A percentile compares a stretch with the other conserved stretches of the same genome.
Conservation (phyloP, 2,113 vertebrate genomes). For the Capreolus pygargus region DNA sequence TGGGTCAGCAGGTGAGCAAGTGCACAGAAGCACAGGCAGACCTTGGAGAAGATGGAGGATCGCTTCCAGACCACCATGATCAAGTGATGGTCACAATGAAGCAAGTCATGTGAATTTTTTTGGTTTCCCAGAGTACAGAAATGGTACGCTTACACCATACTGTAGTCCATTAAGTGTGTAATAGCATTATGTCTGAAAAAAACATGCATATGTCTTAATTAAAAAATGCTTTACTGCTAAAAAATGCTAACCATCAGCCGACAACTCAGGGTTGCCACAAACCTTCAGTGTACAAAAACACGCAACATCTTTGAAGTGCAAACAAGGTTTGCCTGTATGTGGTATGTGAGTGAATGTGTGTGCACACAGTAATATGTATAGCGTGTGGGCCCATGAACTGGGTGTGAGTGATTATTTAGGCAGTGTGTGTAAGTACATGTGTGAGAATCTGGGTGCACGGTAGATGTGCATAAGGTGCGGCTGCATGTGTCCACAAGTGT, state of each 20-base stretch:
- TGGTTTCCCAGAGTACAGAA: background rate
- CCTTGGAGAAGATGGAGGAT: background rate
- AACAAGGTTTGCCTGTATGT: background rate
- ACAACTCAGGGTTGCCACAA: background rate
- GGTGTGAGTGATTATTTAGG: fast-evolving
- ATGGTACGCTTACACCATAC: background rate
- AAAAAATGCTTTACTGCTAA: background rate
- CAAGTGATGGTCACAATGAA: background rate
- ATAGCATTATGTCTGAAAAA: background rate
- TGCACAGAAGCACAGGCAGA: background rate
- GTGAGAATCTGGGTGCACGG: background rate
- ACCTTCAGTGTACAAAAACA: background rate
- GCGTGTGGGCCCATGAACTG: fast-evolving
- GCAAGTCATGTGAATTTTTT: background rate
- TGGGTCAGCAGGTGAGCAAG: background rate
- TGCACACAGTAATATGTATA: fast-evolving
- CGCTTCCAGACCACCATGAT: background rate
- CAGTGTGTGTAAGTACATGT: fast-evolving
- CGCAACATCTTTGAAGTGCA: fast-evolving
- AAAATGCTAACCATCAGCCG: background rate
- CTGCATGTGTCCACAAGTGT: fast-evolving
- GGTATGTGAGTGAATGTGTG: background rate
- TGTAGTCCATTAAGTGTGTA: background rate
- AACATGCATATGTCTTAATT: background rate
- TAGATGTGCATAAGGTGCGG: background rate